phyloP scores from a whole-genome alignment of 1,140 invertebrate species.

The Halotydeus destructor region DNA sequence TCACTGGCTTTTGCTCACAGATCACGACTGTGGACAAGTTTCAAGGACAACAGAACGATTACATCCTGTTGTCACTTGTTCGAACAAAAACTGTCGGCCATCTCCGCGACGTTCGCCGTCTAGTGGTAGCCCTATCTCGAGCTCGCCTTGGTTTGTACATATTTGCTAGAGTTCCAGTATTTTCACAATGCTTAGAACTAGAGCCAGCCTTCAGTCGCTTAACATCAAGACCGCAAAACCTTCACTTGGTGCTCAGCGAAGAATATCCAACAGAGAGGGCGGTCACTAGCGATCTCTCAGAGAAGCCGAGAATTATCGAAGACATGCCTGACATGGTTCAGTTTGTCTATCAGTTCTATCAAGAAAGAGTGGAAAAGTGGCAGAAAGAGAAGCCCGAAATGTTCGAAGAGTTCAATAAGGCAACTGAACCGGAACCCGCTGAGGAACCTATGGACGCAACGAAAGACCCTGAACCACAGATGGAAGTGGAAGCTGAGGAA shows the following conservation, averaged over 20 bases:
- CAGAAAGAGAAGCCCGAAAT: slow-evolving; percentile 4
- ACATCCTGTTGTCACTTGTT: slow-evolving; percentile 85
- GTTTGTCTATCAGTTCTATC: slow-evolving; percentile 75
- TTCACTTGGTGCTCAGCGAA: slow-evolving; percentile 56
- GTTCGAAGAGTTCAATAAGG: slow-evolving; percentile 2
- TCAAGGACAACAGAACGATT: slow-evolving; percentile 98
- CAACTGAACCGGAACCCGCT: slow-evolving; percentile 1
- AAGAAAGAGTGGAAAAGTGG: slow-evolving; percentile 40
- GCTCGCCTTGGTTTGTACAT: slow-evolving; percentile 92
- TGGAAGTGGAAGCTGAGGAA: slow-evolving; percentile 5
- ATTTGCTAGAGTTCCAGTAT: slow-evolving; percentile 74
- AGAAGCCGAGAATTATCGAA: slow-evolving; percentile 8
- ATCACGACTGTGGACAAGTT: slow-evolving; percentile 90
- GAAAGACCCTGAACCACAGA: slow-evolving; percentile 9
- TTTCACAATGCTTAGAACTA: slow-evolving; percentile 89
- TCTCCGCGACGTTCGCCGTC: slow-evolving; percentile 76
- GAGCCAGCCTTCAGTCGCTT: slow-evolving; percentile 75
- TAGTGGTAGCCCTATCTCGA: slow-evolving; percentile 93
- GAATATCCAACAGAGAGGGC: slow-evolving; percentile 38
- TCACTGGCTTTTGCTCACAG: slow-evolving; percentile 19
- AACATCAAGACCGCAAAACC: slow-evolving; percentile 41
- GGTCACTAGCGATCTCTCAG: neutral
- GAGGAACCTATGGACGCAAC: slow-evolving; percentile 6
- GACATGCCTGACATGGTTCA: slow-evolving; percentile 84
- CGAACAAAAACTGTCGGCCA: slow-evolving; percentile 90